Evolutionary conservation across 2,113 vertebrate genomes (phyloP), one percentile per base, ranked within the genome.

Genomic region (Australoheros scitulus): DNA sequence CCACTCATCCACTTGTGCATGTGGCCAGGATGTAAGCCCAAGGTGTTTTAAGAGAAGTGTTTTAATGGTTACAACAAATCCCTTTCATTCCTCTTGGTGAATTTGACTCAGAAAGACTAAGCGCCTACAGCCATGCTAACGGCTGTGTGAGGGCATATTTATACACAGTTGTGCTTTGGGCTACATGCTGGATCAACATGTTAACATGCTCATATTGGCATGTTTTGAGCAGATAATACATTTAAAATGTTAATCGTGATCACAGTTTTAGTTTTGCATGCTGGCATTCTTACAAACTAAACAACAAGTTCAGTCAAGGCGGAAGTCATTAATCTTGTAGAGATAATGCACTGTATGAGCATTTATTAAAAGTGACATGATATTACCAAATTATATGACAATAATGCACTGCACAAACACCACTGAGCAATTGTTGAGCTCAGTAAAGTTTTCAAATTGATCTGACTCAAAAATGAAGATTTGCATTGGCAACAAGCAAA

Each of bases 21-120:
- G 6, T 59, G 56, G 50, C 18, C 26, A 32, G 5, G 20, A 32
- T 58, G 8, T 70, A 79, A 82, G 77, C 61, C 26, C 7, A 24
- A 79, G 75, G 79, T 83, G 58, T 85, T 84, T 84, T 32, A 24
- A 50, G 56, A 77, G 47, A 68, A 83, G 34, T 24, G 60, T 79
- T 87, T 57, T 83, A 77, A 89, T 90, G 82, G 84, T 80, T 61
- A 50, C 18, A 81, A 14, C 8, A 86, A 80, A 81, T 81, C 82
- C 61, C 55, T 68, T 68, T 76, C 75, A 77, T 70, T 80, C 59
- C 41, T 78, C 3, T 11, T 50, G 80, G 72, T 79, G 20, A 18
- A 70, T 55, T 34, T 26, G 50, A 75, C 58, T 83, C 17, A 65
- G 56, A 26, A 68, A 72, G 3, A 64, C 52, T 52, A 34, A 81